Conservation (phyloP, 2,113 vertebrate species). For the Oxyura jamaicensis region DNA sequence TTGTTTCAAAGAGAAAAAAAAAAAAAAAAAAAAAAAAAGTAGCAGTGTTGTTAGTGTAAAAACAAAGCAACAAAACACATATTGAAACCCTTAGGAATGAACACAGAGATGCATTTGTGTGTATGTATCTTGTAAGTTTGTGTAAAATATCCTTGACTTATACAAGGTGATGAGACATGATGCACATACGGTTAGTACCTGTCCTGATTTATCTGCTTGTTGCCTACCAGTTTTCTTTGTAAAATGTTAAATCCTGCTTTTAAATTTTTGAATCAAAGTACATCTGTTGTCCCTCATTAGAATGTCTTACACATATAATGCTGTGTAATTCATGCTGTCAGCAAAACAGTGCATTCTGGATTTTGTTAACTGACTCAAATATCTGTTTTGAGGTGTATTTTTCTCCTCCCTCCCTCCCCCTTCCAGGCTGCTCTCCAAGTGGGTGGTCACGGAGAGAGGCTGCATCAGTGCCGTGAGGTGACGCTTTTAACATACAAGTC, state of each 20-base stretch:
- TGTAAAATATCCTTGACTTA: not conserved
- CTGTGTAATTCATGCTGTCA: not conserved
- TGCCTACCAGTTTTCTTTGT: not conserved
- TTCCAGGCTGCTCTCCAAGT: constrained; percentile 84
- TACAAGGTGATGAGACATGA: not conserved
- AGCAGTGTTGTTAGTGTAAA: not conserved
- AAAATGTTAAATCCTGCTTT: not conserved
- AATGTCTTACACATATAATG: fast-evolving
- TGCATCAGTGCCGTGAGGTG: constrained; percentile 86
- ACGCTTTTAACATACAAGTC: constrained; percentile 82
- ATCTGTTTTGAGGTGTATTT: not conserved
- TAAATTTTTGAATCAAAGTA: not conserved
- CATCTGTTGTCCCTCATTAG: not conserved
- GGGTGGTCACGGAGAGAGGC: constrained; percentile 82
- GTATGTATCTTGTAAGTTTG: not conserved
- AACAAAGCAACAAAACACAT: not conserved
- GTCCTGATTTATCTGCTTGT: not conserved
- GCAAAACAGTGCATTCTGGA: not conserved
- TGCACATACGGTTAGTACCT: not conserved
- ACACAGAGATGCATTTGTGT: not conserved
- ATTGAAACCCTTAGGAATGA: not conserved
- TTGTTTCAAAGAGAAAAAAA: not conserved
- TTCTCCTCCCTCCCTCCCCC: not conserved
- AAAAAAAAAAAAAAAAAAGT: not conserved
- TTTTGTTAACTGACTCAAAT: not conserved